These are phyloP conservation scores for Caenorhabditis inopinata DNA, from an alignment of 1,140 invertebrate genomes.

Conservation along the genomic window DNA sequence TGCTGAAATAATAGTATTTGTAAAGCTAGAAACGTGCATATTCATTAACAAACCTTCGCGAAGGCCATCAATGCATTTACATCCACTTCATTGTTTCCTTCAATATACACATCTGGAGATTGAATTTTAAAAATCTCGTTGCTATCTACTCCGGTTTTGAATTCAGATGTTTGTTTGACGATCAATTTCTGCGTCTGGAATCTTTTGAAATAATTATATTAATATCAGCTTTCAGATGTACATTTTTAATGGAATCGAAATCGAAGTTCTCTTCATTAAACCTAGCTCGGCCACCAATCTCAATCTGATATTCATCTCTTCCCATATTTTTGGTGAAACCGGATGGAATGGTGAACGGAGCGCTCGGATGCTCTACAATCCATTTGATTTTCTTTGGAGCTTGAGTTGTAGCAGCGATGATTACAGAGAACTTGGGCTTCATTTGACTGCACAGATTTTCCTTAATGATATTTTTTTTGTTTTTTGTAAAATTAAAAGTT, in stretches of 20 bases:
- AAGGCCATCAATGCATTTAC: background rate
- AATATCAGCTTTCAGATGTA: background rate
- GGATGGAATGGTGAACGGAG: background rate
- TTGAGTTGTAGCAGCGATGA: background rate
- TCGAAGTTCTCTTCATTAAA: background rate
- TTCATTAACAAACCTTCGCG: background rate
- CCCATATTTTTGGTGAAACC: background rate
- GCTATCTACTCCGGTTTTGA: background rate
- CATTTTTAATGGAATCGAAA: background rate
- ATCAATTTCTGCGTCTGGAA: conserved; percentile 1
- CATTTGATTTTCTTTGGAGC: background rate
- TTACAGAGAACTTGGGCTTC: background rate
- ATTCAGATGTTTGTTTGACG: background rate
- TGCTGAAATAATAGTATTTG: too few species aligned
- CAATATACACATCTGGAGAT: background rate
- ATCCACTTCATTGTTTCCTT: background rate
- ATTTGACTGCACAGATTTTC: conserved; percentile 5
- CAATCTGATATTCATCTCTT: background rate
- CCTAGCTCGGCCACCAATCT: background rate
- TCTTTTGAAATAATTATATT: background rate
- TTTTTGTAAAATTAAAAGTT: too few species aligned
- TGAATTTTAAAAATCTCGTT: background rate
- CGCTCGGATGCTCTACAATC: background rate
- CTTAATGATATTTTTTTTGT: background rate
- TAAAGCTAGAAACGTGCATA: too few species aligned